Evolutionary conservation across 1,140 invertebrate species (phyloP).

Genomic region (Drosophila quadrilineata): DNA sequence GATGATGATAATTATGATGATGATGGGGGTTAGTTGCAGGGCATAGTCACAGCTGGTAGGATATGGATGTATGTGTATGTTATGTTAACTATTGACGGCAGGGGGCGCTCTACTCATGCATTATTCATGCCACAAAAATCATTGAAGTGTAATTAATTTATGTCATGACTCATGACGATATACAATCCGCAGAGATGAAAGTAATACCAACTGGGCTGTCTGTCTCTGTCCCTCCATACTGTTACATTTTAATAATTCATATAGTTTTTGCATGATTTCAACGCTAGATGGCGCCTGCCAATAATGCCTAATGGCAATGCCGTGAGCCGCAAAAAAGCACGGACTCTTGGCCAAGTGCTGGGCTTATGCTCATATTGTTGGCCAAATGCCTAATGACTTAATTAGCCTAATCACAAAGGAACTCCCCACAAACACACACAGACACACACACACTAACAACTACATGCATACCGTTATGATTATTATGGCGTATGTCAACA

Average conservation of each 20-base stretch:
- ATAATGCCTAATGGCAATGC: conserved; percentile 55
- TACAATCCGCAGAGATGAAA: conserved; percentile 30
- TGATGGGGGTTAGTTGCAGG: too few relatives aligned
- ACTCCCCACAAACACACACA: conserved; percentile 10
- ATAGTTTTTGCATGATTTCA: conserved; percentile 60
- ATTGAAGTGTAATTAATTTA: conserved; percentile 72
- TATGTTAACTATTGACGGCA: too few relatives aligned
- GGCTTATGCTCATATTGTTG: conserved; percentile 13
- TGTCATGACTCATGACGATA: conserved; percentile 44
- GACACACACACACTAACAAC: conserved; percentile 10
- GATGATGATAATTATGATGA: too few relatives aligned
- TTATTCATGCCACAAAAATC: conserved; percentile 62
- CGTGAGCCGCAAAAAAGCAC: neutral
- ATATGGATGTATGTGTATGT: neutral
- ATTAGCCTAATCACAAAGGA: conserved; percentile 67
- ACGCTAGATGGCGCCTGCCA: conserved; percentile 38
- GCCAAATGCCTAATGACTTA: conserved; percentile 62
- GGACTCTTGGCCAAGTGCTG: neutral
- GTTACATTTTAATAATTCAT: conserved; percentile 69
- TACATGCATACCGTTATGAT: conserved; percentile 3
- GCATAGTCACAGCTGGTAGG: neutral
- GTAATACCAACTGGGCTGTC: conserved; percentile 23
- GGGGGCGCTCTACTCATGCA: conserved; percentile 41
- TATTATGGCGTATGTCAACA: conserved; percentile 20
- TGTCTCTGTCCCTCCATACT: neutral